Base-by-base conservation (phyloP, 2,797 vertebrate species). In the Cyprinella venusta region DNA sequence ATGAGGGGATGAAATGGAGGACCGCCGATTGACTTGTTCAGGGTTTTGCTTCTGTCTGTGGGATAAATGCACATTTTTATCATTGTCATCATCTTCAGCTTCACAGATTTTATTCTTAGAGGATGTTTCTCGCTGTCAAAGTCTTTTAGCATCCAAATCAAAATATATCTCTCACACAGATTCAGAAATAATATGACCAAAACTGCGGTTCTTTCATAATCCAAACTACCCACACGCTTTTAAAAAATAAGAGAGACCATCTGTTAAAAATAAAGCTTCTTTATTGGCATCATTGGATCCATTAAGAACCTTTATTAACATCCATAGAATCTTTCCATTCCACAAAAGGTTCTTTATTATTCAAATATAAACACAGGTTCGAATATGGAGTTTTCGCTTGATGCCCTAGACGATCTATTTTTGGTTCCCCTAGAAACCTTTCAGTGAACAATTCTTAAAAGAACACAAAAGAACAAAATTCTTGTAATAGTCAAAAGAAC, bases 101-200 rank as follows among this genome's bases (percentile, higher is more conserved):
- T 26, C n/a, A 42, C n/a, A 61, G 15, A 30, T 42, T 61, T 63
- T 61, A 26, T 76, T 63, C 5, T 76, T 4, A 13, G 74, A 26
- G 19, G 36, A 26, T 6, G 56, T 45, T 24, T 76, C 54, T 40
- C 8, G 12, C 16, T 63, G 19, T 85, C 79, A 71, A 50, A 33
- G 24, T 50, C 45, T 78, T 56, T 83, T 72, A 79, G 77, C 6
- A 21, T 56, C 81, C 40, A 12, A 52, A 40, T 54, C 67, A 42
- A 81, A 54, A 76, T 76, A 56, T 76, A n/a, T 45, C 56, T 45
- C 74, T n/a, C 24, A 19, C 13, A 40, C 8, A n/a, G 19, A 59
- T 15, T 59, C 52, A 40, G 4, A 76, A 40, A 54, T 9, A 36
- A 30, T 30, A 10, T 50, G 26, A 72, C 42, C 5, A 54, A 54